phyloP scores from a whole-genome alignment of 64 coral and sea anemone species.

The Actinia tenebrosa region DNA sequence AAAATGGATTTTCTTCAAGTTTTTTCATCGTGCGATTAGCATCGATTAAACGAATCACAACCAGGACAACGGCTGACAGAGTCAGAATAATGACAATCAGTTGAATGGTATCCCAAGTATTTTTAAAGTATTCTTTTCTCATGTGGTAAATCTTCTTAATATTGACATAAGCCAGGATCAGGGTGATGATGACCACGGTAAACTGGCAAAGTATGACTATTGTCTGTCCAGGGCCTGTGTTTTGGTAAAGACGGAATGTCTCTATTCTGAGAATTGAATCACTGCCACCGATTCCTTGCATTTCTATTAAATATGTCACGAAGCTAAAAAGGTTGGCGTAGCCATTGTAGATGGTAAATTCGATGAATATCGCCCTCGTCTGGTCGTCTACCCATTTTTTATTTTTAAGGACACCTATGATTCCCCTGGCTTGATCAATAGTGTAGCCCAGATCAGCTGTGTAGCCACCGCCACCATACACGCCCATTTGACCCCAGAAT shows the following conservation, averaged over 20 bases:
- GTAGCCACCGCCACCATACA: conserved; percentile 48
- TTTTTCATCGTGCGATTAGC: neutral
- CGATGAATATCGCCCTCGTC: conserved; percentile 43
- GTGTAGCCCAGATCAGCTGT: conserved; percentile 56
- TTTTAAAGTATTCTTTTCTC: conserved; percentile 26
- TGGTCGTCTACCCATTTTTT: conserved; percentile 60
- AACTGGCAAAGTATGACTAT: conserved; percentile 3
- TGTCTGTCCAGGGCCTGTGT: neutral
- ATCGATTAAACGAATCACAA: conserved; percentile 35
- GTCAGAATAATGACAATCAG: conserved; percentile 17
- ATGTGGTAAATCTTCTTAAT: conserved; percentile 21
- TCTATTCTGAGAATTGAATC: conserved; percentile 11
- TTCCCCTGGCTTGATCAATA: neutral
- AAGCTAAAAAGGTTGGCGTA: conserved; percentile 15
- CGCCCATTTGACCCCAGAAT: neutral
- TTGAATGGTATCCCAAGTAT: conserved; percentile 39
- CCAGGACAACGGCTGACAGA: conserved; percentile 9
- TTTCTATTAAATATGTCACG: conserved; percentile 20
- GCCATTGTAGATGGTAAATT: conserved; percentile 40
- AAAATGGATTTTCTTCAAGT: conserved; percentile 47
- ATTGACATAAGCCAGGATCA: conserved; percentile 2
- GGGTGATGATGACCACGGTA: conserved; percentile 15
- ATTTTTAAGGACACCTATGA: conserved; percentile 17
- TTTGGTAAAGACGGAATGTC: conserved; percentile 12
- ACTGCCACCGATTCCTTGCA: conserved; percentile 22